Base-by-base conservation (phyloP, 1,140 invertebrate genomes). In the Cyphomyrmex costatus region DNA sequence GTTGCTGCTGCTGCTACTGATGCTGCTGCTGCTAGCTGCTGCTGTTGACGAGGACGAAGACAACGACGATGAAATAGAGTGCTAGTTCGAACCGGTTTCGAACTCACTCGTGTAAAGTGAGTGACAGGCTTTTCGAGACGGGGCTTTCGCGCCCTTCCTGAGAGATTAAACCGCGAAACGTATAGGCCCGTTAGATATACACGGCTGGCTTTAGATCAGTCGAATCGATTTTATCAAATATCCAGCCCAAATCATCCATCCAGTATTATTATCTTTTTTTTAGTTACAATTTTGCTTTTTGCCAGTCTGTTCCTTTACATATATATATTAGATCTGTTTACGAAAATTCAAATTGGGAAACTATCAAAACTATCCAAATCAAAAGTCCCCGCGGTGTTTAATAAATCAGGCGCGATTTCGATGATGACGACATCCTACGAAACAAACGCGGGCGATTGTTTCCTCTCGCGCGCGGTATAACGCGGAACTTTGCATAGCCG, bases 101-200 rank as follows among this genome's bases (percentile, higher is more conserved):
- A 84, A 87, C 68, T 70, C 76, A 73, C 70, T 89, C 74, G 88
- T 53, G 85, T 89, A 85, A 89, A 90, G 71, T 77, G 88, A 90
- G 85, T 79, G 88, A 90, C 89, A 87, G 73, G 49, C 88, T 89
- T 89, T 90, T 90, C 65, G 88, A 89, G 88, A 76, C 12, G 56
- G 49, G 87, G 60, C 12, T 89, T 88, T 74, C 53, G 80, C 86
- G 80, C 83, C 82, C 86, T 85, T 85, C 36, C 68, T 14, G 70
- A 46, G 70, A 46, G 49, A 78, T 80, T 76, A 58, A 66, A 70
- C 78, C 74, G 87, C 87, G 76, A 86, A 86, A 53, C 70, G 65
- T 71, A n/a, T n/a, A 66, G 71, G 46, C 74, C 82, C 88, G 87
- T 88, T 88, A 89, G 66, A 27, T 14, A 6, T 0, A 33, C 49